A percentile compares a stretch with the other conserved stretches of the same genome.
Conservation (phyloP, 2,888 invertebrate genomes). For the Podotricha telesiphe region DNA sequence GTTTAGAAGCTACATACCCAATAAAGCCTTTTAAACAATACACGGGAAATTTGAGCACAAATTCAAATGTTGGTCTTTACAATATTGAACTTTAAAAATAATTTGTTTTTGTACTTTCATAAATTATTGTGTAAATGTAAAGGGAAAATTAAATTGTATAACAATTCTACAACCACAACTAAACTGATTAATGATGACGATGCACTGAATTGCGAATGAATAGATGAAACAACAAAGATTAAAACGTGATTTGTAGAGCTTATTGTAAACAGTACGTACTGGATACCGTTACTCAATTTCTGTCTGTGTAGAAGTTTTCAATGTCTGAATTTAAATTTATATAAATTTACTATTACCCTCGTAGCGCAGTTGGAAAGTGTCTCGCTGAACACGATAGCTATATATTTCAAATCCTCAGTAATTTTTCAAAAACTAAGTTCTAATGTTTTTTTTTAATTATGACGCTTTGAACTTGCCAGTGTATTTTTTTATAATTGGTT, state of each 20-base stretch:
- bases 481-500: too few relatives aligned
- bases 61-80: constrained; percentile 50
- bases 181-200: constrained; percentile 41
- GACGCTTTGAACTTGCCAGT: too few relatives aligned
- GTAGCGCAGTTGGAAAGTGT: neutral
- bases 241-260: constrained; percentile 32
- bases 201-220: constrained; percentile 35
- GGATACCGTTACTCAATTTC: constrained; percentile 33
- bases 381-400: neutral
- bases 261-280: constrained; percentile 20
- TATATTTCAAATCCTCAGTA: neutral
- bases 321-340: neutral
- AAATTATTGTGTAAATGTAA: constrained; percentile 27
- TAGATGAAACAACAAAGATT: constrained; percentile 40
- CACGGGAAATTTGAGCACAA: constrained; percentile 61
- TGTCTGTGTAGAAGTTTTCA: constrained; percentile 9
- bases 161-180: constrained; percentile 31
- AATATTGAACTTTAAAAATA: constrained; percentile 27
- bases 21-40: constrained; percentile 71
- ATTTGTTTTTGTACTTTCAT: constrained; percentile 10
- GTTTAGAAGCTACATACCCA: constrained; percentile 58
- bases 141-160: constrained; percentile 25
- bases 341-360: neutral
- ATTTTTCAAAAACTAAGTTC: too few relatives aligned
- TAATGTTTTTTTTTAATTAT: too few relatives aligned